These are phyloP conservation scores for Drosophila mercatorum DNA, from an alignment of 2,888 invertebrate species.

Conservation along the genomic window DNA sequence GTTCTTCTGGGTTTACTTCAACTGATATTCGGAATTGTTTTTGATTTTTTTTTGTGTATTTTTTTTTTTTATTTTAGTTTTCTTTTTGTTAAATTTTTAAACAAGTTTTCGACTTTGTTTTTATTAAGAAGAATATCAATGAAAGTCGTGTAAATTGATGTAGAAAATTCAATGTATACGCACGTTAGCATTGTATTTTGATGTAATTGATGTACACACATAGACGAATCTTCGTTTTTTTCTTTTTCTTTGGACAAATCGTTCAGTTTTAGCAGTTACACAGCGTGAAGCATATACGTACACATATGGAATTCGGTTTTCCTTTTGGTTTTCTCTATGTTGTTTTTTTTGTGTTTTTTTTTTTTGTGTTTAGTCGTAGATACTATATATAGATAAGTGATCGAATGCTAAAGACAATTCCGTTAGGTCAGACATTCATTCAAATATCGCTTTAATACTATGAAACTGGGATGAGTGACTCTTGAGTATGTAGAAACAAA, in stretches of 20 bases:
- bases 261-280: conserved; percentile 28
- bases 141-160: conserved; percentile 62
- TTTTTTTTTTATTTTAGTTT: background rate
- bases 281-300: conserved; percentile 27
- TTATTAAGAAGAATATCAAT: conserved; percentile 41
- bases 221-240: conserved; percentile 24
- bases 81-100: conserved; percentile 1
- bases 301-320: conserved; percentile 25
- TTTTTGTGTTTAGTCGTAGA: conserved; percentile 18
- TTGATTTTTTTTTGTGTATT: background rate
- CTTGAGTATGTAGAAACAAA: conserved; percentile 38
- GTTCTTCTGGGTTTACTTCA: conserved; percentile 18
- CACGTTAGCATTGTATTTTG: conserved; percentile 20
- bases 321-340: conserved; percentile 12
- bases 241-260: conserved; percentile 43
- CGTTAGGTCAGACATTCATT: conserved; percentile 21
- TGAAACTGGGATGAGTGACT: conserved; percentile 38
- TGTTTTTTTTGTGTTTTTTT: conserved; percentile 17
- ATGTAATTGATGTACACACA: conserved; percentile 20
- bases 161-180: conserved; percentile 54
- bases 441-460: conserved; percentile 27
- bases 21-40: conserved; percentile 31
- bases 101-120: conserved; percentile 28
- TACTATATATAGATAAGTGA: conserved; percentile 18
- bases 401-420: conserved; percentile 26